A percentile compares a stretch with the other conserved stretches of the same genome.
Conservation (phyloP, 2,888 invertebrate genomes). For the Lasioglossum zephyrum region DNA sequence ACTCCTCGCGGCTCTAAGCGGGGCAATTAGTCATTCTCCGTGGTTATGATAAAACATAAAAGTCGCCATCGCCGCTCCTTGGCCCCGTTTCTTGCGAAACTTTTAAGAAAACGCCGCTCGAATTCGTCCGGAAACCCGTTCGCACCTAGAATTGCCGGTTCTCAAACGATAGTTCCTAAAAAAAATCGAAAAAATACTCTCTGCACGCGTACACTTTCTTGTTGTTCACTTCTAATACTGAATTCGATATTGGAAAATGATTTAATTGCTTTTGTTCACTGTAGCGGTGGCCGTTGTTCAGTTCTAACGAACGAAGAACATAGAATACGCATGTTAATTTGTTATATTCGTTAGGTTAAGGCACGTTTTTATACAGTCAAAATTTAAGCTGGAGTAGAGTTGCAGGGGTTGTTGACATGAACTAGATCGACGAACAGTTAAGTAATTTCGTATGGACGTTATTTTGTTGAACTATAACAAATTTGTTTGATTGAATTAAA, state of each 20-base stretch:
- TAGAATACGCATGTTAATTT: neutral
- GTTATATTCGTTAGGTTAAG: neutral
- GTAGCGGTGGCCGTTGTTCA: neutral
- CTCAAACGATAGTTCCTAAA: neutral
- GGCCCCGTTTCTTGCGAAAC: constrained; percentile 42
- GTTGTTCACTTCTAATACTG: neutral
- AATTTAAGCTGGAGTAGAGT: neutral
- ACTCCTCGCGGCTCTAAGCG: constrained; percentile 70
- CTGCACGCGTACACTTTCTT: too few relatives aligned
- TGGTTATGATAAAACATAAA: constrained; percentile 74
- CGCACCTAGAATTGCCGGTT: neutral
- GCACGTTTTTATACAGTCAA: neutral
- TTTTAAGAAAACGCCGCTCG: constrained; percentile 27
- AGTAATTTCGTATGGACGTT: neutral
- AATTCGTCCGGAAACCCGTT: constrained; percentile 24
- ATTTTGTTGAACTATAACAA: neutral
- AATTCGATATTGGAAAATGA: neutral
- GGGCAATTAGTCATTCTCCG: constrained; percentile 77
- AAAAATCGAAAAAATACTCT: neutral
- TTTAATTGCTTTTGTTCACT: neutral
- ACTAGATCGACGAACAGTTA: neutral
- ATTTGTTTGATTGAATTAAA: neutral
- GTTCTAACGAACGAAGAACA: neutral
- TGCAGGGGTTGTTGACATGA: neutral
- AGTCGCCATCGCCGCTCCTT: constrained; percentile 67